Conservation (phyloP, 2,797 vertebrate genomes). For the Micrastur ruficollis region DNA sequence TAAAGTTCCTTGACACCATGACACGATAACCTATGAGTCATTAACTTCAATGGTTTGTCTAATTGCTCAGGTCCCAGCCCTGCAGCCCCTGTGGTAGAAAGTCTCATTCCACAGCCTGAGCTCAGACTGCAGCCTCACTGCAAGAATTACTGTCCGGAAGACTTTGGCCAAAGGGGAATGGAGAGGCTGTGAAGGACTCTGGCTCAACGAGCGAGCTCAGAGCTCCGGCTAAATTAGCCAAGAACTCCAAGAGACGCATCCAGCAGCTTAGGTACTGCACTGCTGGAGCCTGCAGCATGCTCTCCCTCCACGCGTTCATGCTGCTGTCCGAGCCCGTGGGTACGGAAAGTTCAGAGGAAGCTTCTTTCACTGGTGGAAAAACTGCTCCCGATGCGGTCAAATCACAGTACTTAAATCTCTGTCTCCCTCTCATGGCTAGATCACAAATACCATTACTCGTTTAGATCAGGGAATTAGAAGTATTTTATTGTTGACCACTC, state of each 20-base stretch:
- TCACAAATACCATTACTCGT: not conserved
- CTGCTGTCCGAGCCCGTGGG: not conserved
- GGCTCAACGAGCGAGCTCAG: rapidly evolving
- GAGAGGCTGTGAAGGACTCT: not conserved
- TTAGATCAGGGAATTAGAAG: not conserved
- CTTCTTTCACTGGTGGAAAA: not conserved
- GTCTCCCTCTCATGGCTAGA: conserved; percentile 39
- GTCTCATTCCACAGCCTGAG: not conserved
- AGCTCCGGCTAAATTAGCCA: not conserved
- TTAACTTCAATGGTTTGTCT: conserved; percentile 38
- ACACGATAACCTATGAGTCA: conserved; percentile 18
- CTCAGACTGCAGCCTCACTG: not conserved
- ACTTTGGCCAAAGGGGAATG: not conserved
- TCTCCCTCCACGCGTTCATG: not conserved
- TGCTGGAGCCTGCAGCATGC: not conserved
- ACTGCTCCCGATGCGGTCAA: not conserved
- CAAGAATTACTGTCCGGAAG: not conserved
- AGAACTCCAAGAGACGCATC: not conserved
- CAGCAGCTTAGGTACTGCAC: not conserved
- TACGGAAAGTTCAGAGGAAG: not conserved
- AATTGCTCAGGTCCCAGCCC: not conserved
- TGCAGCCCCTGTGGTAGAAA: not conserved
- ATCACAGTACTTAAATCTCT: not conserved
- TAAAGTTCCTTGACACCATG: conserved; percentile 46
- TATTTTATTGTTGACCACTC: not conserved